Evolutionary conservation across 2,113 vertebrate genomes (phyloP).

Genomic region (Symphodus melops): DNA sequence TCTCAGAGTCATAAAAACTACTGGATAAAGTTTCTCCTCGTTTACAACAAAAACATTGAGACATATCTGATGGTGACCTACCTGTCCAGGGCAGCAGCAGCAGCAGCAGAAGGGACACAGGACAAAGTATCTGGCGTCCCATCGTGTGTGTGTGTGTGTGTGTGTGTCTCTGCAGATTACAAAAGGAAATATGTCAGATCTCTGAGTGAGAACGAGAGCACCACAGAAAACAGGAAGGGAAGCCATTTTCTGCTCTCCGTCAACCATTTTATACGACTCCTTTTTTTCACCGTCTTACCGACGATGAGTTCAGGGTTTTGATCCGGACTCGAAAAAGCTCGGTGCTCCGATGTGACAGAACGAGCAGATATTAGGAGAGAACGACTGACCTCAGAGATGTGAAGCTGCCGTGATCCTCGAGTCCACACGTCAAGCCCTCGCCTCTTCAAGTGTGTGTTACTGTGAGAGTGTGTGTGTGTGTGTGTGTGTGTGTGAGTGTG

Average conservation of each 20-base stretch:
- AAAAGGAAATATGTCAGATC: conserved; percentile 2
- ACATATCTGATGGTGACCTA: conserved; percentile 17
- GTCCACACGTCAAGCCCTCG: neutral
- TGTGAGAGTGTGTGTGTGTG: neutral
- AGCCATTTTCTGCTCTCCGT: conserved; percentile 59
- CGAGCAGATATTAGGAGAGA: rapidly evolving
- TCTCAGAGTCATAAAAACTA: no score
- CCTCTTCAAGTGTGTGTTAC: neutral
- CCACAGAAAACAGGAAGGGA: conserved; percentile 32
- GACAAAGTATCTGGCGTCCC: neutral
- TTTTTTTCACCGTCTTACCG: neutral
- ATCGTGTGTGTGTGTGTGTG: conserved; percentile 23
- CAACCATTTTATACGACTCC: conserved; percentile 67
- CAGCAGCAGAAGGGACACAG: neutral
- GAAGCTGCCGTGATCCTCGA: neutral
- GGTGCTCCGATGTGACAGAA: neutral
- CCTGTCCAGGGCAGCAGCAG: conserved; percentile 65
- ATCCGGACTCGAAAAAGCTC: neutral
- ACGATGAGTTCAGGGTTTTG: neutral
- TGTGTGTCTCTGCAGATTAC: conserved; percentile 9
- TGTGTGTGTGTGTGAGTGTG: conserved; percentile 53
- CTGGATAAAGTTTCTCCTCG: no score
- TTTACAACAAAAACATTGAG: neutral
- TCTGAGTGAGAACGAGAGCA: neutral
- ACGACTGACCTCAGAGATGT: conserved; percentile 1